Evolutionary conservation across 35 echinoderm and acorn worm species (phyloP), one percentile per base, ranked within the genome.

Genomic region (Anneissia japonica): DNA sequence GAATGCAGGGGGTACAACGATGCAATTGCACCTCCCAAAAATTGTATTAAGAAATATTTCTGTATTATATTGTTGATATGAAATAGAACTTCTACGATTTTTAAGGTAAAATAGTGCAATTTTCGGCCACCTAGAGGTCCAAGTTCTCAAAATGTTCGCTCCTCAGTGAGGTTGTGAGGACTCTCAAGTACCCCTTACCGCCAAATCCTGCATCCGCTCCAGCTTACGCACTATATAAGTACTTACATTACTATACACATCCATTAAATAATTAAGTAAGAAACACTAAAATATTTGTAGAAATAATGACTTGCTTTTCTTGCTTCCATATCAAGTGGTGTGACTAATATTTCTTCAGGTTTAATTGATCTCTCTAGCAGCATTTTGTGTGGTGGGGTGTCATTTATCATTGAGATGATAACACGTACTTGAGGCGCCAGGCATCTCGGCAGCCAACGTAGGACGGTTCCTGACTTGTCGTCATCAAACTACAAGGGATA

Each of bases 361-460:
- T 39, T 64, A 34, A 35, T 95, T 32, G 85, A 35, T 34, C 93
- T 83, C 35, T 91, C 93, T 7, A 40, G 13, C 5, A 95, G 82
- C 4, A 84, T 74, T 34, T 88, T 91, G 56, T 95, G 93, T 0
- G 93, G 93, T 41, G 93, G 93, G 0, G 93, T 95, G n/a, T 95
- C 81, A 34, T 91, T 85, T 26, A 95, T 95, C 93, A 95, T 95
- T 38, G 93, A 91, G 45, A 95, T 74, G 28, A 95, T 85, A 13
- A 95, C 93, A 73, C 93, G 89, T 7, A 95, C 46, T 83, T 95
- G 93, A 28, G 93, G 93, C 0, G 93, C 85, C 36, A 95, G 77
- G 78, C 84, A 88, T 74, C 93, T 32, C 17, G 93, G 93, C 21
- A 95, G 51, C 93, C 93, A 95, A 46, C 93, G 91, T 46, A 95